A percentile compares a stretch with the other conserved stretches of the same genome.
These are phyloP conservation scores for Antechinus flavipes DNA, from an alignment of 2,113 vertebrate species.

Conservation along the genomic window DNA sequence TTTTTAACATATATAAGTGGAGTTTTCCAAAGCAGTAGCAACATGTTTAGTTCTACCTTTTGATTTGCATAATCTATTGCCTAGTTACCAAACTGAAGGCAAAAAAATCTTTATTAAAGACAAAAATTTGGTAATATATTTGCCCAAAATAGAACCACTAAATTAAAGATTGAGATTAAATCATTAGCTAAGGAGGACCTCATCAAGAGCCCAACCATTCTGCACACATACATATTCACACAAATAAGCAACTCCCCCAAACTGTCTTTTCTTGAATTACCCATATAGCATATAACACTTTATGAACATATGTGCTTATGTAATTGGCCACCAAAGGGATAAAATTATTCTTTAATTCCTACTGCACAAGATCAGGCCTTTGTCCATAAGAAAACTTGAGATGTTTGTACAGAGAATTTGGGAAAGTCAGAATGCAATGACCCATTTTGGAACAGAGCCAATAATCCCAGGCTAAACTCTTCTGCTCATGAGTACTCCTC, in stretches of 20 bases:
- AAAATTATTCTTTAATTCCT: background rate
- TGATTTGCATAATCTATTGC: background rate
- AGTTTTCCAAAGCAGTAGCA: background rate
- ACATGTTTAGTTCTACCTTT: background rate
- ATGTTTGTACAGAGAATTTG: background rate
- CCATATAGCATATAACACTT: background rate
- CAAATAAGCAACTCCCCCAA: background rate
- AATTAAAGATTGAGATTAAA: background rate
- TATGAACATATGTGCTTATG: background rate
- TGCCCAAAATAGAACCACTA: conserved; percentile 13
- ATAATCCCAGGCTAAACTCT: background rate
- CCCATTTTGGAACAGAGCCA: background rate
- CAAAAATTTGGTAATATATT: background rate
- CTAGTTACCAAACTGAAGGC: background rate
- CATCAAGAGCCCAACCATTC: background rate
- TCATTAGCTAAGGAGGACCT: background rate
- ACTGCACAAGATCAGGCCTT: background rate
- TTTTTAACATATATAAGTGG: background rate
- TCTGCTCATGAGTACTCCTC: background rate
- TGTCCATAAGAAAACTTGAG: background rate
- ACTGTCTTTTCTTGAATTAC: background rate
- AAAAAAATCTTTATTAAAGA: background rate
- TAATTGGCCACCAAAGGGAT: background rate
- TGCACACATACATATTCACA: background rate
- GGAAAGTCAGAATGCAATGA: background rate